Conservation (phyloP, 2,797 vertebrate species). For the Tympanoctomys barrerae region DNA sequence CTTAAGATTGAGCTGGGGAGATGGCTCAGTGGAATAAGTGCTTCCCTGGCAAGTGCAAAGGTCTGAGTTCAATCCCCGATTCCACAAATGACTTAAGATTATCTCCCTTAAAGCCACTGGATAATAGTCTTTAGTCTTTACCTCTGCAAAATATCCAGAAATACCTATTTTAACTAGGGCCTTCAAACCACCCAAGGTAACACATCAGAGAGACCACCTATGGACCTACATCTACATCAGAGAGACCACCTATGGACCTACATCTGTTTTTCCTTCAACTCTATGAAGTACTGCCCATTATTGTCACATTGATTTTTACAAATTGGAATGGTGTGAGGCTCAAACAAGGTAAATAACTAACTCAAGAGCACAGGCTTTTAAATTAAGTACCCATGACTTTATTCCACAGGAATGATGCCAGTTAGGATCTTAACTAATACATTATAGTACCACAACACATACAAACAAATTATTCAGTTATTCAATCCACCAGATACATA, state of each 20-base stretch:
- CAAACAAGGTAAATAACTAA: background rate
- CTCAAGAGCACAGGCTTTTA: slow-evolving; percentile 6
- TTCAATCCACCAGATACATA: slow-evolving; percentile 13
- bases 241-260: background rate
- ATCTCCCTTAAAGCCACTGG: slow-evolving; percentile 31
- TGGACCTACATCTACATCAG: background rate
- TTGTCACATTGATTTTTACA: slow-evolving; percentile 16
- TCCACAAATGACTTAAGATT: background rate
- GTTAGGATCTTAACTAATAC: background rate
- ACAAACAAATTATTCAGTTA: background rate
- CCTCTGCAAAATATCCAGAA: slow-evolving; percentile 19
- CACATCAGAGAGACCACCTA: background rate
- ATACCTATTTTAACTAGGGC: background rate
- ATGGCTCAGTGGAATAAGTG: too few relatives aligned
- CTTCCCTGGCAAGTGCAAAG: too few relatives aligned
- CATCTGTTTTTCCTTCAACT: slow-evolving; percentile 11
- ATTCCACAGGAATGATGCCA: background rate
- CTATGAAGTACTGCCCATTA: background rate
- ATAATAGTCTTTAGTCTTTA: background rate
- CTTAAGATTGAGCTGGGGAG: background rate
- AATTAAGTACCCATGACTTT: background rate
- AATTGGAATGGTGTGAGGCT: background rate
- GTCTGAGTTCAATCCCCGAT: too few relatives aligned
- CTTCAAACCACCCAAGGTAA: background rate
- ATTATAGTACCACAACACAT: slow-evolving; percentile 19